Base-by-base conservation (phyloP, 2,888 invertebrate species). In the Ptychoptera albimana region DNA sequence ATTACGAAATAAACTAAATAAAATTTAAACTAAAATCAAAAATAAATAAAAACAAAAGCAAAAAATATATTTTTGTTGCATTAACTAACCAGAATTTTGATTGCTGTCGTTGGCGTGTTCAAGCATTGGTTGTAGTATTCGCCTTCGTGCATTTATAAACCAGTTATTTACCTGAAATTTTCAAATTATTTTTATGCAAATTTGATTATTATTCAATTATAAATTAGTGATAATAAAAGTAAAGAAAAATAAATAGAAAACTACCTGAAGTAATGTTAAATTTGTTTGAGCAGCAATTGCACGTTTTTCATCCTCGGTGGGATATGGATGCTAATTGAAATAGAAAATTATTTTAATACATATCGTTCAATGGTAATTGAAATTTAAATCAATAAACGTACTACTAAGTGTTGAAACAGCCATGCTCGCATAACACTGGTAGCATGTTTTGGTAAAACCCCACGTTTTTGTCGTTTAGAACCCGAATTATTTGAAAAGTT, bases 371-470 rank as follows among this genome's bases (percentile, higher is more conserved):
- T 30, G 32, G 34, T 34, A 43, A 37, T 30, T 39, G 16, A 37
- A 42, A 44, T 7, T 37, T 39, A 35, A 37, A 37, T 46, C 29
- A 50, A 8, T 32, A 31, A 50, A 66, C 80, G 75, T 63, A 92
- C 93, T 67, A 92, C 91, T 57, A 94, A 75, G 66, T 94, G 93
- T 62, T 93, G 91, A 69, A 94, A 94, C 50, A 94, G 75, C 94
- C 94, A 94, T 44, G 91, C 86, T 51, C 93, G 70, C 89, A 94
- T 89, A 51, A 89, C 89, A 65, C 91, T 91, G 44, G 94, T 96
- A 51, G 94, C 94, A 60, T 89, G 88, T 58, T 94, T 83, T 31
- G 94, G 94, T 57, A 96, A 72, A 52, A 94, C 91, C 11, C 94
- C 93, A 11, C 94, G 73, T 68, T 87, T 87, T 56, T 79, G 82